Conservation (phyloP, 2,888 invertebrate species). For the Nudaria mundana region DNA sequence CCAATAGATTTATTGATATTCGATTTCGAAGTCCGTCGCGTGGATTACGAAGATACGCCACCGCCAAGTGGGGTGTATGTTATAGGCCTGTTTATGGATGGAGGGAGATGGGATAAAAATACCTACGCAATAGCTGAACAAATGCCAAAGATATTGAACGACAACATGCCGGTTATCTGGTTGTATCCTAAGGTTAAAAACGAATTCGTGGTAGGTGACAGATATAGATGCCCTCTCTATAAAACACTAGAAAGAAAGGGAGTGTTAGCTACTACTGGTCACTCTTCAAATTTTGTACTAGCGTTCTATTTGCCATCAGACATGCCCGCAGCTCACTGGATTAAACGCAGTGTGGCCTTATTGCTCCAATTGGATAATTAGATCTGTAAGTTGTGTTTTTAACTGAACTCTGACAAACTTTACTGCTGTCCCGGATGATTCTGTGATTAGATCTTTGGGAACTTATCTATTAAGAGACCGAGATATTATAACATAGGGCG, state of each 20-base stretch:
- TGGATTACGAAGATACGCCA: conserved; percentile 59
- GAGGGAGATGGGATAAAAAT: conserved; percentile 90
- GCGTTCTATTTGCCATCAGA: conserved; percentile 87
- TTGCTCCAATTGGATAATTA: conserved; percentile 88
- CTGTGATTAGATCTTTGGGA: no score
- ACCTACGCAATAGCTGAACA: conserved; percentile 86
- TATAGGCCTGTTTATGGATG: conserved; percentile 90
- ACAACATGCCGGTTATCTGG: conserved; percentile 90
- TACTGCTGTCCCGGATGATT: no score
- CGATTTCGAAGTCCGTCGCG: conserved; percentile 84
- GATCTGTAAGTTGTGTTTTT: no score
- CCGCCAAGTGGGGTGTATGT: conserved; percentile 85
- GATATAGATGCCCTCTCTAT: conserved; percentile 89
- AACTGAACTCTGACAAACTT: no score
- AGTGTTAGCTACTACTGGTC: conserved; percentile 90
- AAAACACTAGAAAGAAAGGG: conserved; percentile 91
- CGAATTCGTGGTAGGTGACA: conserved; percentile 72
- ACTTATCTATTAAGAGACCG: no score
- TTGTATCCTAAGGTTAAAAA: conserved; percentile 82
- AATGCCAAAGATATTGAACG: conserved; percentile 89
- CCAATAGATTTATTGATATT: conserved; percentile 92
- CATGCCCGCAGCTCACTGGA: conserved; percentile 87
- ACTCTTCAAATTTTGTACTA: conserved; percentile 92
- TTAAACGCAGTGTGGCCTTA: conserved; percentile 89
- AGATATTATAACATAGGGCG: no score